Base-by-base conservation (phyloP, 2,888 invertebrate genomes). In the Smittia aterrima region DNA sequence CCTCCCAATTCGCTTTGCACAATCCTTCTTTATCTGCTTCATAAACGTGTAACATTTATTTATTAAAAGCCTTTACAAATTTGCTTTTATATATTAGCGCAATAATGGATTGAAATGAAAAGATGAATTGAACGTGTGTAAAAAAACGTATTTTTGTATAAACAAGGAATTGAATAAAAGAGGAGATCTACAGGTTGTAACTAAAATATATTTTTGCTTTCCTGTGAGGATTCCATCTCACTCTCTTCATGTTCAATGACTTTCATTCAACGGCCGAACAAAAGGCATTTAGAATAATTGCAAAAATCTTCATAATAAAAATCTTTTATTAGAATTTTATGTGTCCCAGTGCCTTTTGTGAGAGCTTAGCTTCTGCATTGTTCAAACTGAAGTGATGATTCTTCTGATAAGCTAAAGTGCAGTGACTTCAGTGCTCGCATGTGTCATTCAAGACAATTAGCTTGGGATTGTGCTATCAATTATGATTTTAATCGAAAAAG, bases 211-310 rank as follows among this genome's bases (percentile, higher is more conserved):
- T 66, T 68, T 24, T 22, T n/a, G n/a, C 16, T 20, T 38, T 38
- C 38, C 47, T 6, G 16, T 2, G 16, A 47, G 47, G 16, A n/a
- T 47, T 47, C 11, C 47, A 47, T 47, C 47, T 47, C 47, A 40
- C 66, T 71, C 58, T 71, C 58, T 71, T 25, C 27, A 40, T 68
- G 68, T 71, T 71, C 54, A 71, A 71, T 71, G 71, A 71, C 38
- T 71, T 71, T 71, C 71, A 58, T 71, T 71, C 54, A 71, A 71
- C 47, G 71, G 22, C 71, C 16, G 71, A 71, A 71, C 71, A 71
- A 71, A 71, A 58, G 58, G 32, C 9, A 32, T 71, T 53, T 53
- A 24, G 58, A 27, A 71, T 71, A 58, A 71, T 71, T 71, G 71
- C 71, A 54, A 58, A 32, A 71, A 54, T 58, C 58, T 71, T 71